phyloP scores from a whole-genome alignment of 2,888 invertebrate species.

The Megalurothrips usitatus region DNA sequence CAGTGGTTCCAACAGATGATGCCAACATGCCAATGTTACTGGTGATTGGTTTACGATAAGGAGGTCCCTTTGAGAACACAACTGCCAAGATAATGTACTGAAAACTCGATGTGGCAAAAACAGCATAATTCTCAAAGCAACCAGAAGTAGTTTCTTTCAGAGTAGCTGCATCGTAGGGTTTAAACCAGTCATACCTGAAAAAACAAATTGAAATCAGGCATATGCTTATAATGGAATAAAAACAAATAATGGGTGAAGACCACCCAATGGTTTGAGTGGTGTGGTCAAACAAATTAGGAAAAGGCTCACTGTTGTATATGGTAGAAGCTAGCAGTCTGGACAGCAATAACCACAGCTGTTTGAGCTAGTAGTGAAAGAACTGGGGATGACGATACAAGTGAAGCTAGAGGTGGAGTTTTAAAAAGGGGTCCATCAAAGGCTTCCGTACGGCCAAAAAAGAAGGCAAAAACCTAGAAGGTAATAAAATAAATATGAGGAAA shows the following conservation, averaged over 20 bases:
- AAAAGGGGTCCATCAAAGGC: slow-evolving; percentile 43
- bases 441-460: slow-evolving; percentile 52
- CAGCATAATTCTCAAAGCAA: slow-evolving; percentile 69
- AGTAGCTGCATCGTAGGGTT: slow-evolving; percentile 46
- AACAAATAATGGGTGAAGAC: too few species aligned
- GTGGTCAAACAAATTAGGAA: not conserved
- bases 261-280: not conserved
- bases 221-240: too few species aligned
- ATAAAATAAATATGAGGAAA: not conserved
- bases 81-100: slow-evolving; percentile 87
- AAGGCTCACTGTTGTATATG: slow-evolving; percentile 55
- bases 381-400: slow-evolving; percentile 71
- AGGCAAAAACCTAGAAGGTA: slow-evolving; percentile 45
- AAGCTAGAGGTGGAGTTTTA: slow-evolving; percentile 65
- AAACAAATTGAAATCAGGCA: too few species aligned
- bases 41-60: slow-evolving; percentile 77
- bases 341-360: slow-evolving; percentile 58
- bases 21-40: slow-evolving; percentile 76
- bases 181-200: slow-evolving; percentile 50
- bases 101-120: slow-evolving; percentile 81
- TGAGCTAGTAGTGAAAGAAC: slow-evolving; percentile 71
- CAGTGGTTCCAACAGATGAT: slow-evolving; percentile 44
- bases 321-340: slow-evolving; percentile 62
- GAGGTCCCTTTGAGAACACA: slow-evolving; percentile 85
- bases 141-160: not conserved